phyloP scores from a whole-genome alignment of 1,140 invertebrate genomes.

The Drosophila gunungcola region DNA sequence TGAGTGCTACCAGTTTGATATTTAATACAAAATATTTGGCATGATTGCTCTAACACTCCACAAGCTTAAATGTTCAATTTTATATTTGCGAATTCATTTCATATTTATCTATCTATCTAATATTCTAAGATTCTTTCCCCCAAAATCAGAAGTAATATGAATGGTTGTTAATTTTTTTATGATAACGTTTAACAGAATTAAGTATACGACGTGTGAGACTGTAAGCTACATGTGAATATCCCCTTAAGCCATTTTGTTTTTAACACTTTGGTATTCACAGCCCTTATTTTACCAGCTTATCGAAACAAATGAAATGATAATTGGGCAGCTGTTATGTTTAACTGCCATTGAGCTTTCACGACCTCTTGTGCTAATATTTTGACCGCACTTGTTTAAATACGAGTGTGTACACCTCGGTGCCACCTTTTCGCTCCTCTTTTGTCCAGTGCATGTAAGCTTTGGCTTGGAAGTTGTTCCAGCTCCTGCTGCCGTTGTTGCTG shows the following conservation, averaged over 20 bases:
- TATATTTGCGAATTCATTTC: neutral
- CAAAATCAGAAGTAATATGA: no score
- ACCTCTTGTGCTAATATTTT: constrained; percentile 20
- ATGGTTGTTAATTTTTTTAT: no score
- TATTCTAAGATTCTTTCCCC: no score
- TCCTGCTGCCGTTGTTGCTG: constrained; percentile 15
- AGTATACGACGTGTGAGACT: constrained; percentile 6
- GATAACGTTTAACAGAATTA: neutral
- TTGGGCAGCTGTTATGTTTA: constrained; percentile 8
- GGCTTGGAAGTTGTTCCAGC: constrained; percentile 60
- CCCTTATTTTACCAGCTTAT: neutral
- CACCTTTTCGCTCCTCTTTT: constrained; percentile 42
- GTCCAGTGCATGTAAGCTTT: constrained; percentile 67
- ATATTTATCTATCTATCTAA: no score
- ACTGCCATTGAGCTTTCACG: neutral
- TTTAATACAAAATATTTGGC: no score
- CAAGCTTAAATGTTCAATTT: neutral
- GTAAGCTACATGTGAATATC: neutral
- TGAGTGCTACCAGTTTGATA: no score
- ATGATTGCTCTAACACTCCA: neutral
- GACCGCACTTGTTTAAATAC: constrained; percentile 26
- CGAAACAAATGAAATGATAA: neutral
- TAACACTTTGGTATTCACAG: neutral
- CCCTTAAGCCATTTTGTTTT: neutral
- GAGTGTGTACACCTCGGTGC: constrained; percentile 13